These are phyloP conservation scores for Mixornis gularis DNA, from an alignment of 2,113 vertebrate species.

Conservation along the genomic window DNA sequence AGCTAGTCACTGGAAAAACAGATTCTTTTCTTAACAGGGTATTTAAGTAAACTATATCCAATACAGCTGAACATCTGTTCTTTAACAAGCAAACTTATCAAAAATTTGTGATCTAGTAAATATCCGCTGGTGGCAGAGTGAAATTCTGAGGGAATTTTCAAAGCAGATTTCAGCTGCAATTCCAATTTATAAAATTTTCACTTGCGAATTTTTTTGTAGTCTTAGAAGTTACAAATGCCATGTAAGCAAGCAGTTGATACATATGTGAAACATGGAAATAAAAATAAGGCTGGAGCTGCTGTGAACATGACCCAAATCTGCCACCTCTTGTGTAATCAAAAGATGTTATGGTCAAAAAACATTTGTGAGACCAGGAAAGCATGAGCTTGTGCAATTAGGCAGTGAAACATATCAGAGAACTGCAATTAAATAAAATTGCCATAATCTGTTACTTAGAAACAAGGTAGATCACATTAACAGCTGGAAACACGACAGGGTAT, in stretches of 20 bases:
- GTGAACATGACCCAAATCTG: neutral
- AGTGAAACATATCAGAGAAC: neutral
- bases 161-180: neutral
- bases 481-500: neutral
- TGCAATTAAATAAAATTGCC: neutral
- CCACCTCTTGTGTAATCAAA: neutral
- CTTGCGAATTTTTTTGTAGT: neutral
- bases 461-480: neutral
- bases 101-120: neutral
- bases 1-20: neutral
- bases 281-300: neutral
- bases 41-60: neutral
- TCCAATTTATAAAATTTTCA: neutral
- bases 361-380: neutral
- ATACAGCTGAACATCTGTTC: neutral
- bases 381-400: neutral
- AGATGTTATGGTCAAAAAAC: neutral
- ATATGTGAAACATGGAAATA: neutral
- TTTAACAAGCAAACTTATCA: neutral
- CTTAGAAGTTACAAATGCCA: neutral
- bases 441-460: neutral
- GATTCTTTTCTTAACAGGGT: neutral
- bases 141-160: neutral
- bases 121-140: neutral
- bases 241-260: neutral